Percentiles rank a stretch among this genome's conserved stretches.
Conservation (phyloP, 2,797 vertebrate genomes). For the Chelmon rostratus region DNA sequence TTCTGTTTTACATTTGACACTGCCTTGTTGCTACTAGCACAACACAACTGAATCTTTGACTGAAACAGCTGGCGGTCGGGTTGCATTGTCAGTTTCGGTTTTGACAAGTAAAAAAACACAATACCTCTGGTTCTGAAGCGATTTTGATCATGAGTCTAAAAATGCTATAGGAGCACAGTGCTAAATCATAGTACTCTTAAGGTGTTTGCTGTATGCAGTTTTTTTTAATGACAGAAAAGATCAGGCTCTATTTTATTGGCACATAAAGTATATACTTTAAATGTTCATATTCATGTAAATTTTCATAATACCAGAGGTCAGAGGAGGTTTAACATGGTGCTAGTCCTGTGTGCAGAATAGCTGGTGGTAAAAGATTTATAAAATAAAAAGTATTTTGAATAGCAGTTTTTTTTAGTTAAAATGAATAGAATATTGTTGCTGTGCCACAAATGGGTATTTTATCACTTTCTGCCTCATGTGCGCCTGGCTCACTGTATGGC, state of each 20-base stretch:
- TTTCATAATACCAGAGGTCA: neutral
- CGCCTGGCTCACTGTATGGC: slow-evolving; percentile 25
- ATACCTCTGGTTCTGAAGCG: neutral
- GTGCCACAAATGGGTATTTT: slow-evolving; percentile 29
- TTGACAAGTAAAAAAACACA: neutral
- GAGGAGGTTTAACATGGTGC: neutral
- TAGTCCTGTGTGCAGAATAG: neutral
- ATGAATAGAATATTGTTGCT: slow-evolving; percentile 6
- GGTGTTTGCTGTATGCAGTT: neutral
- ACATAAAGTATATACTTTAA: neutral
- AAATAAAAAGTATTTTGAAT: neutral
- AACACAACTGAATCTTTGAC: neutral
- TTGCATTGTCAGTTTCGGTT: neutral
- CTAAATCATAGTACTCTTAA: neutral
- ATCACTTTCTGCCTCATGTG: slow-evolving; percentile 31
- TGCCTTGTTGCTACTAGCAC: neutral
- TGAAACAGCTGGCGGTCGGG: neutral
- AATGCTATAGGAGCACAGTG: neutral
- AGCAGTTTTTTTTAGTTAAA: neutral
- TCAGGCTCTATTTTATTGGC: neutral
- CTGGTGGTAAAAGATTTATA: neutral
- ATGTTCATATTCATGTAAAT: neutral
- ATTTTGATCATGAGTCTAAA: neutral
- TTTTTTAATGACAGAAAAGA: neutral
- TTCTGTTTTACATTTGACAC: too few relatives aligned